Evolutionary conservation across 2,797 vertebrate species (phyloP).

Genomic region (Ceryle rudis): DNA sequence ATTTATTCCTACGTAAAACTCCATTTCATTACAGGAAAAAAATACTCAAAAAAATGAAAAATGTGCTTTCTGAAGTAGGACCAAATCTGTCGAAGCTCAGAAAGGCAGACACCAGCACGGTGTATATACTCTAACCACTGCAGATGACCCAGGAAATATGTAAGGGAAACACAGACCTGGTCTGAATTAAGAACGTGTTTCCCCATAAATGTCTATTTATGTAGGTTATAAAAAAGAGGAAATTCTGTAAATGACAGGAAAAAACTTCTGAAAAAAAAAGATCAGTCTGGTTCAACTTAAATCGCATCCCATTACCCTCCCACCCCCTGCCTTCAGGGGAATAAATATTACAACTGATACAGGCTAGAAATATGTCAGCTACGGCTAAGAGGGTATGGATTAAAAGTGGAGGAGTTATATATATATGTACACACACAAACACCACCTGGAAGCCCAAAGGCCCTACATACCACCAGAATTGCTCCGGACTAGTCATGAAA

Average conservation of each 20-base stretch:
- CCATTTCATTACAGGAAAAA: neutral
- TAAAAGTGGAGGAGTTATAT: neutral
- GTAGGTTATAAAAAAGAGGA: neutral
- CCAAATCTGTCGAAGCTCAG: neutral
- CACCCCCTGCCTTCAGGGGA: neutral
- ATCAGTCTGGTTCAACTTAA: neutral
- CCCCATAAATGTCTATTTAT: neutral
- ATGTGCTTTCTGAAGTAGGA: neutral
- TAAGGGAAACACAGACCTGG: neutral
- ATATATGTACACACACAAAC: rapidly evolving
- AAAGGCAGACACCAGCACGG: neutral
- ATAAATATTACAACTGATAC: neutral
- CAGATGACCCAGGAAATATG: neutral
- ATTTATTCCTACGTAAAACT: neutral
- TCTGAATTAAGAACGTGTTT: neutral
- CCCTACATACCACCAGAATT: neutral
- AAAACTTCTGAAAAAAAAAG: neutral
- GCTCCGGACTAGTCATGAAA: neutral
- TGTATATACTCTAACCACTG: neutral
- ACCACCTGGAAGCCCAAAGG: neutral
- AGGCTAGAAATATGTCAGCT: neutral
- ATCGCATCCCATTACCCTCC: neutral
- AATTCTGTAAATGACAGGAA: neutral
- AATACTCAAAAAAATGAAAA: neutral
- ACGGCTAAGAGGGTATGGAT: neutral